Base-by-base conservation (phyloP, 2,888 invertebrate genomes). In the Pheosia tremula region DNA sequence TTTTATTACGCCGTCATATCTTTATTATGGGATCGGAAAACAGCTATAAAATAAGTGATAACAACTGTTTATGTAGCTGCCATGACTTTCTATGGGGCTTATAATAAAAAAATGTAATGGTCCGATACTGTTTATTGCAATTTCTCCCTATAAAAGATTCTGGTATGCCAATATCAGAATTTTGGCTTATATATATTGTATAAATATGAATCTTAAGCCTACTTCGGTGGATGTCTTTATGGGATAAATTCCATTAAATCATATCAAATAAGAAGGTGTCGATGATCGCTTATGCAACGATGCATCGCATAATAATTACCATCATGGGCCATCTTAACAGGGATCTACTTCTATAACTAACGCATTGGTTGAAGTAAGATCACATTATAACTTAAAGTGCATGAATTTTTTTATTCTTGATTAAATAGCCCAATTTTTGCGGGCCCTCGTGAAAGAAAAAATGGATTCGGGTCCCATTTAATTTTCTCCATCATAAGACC, bases 31-130 rank as follows among this genome's bases (percentile, higher is more conserved):
- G 82, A 85, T 85, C 83, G 82, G 79, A 63, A 78, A 83, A 80
- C 79, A 74, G 78, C 80, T 85, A 85, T 91, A 90, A 91, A 89
- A 82, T 71, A 75, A 68, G 76, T 74, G 87, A 85, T 88, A 88
- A 86, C 84, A 81, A 79, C 79, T 82, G 78, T 81, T 83, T 81
- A 83, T 86, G 82, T 81, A 69, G 77, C 79, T 69, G 62, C 71
- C 72, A 70, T 72, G 74, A 76, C 74, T 78, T 75, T 72, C 70
- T 71, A 67, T 69, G 66, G 58, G 74, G 2, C 59, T 60, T 63
- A 69, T 58, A 60, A 62, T 75, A 75, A 78, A 75, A 24, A 71
- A 56, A 63, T 57, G 66, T 69, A 71, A 76, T 73, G 62, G 54
- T 66, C 69, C 60, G 57, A 71, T 71, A 69, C 60, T 71, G 67